Conservation (phyloP, 2,797 vertebrate species). For the Gallinago nigripennis region DNA sequence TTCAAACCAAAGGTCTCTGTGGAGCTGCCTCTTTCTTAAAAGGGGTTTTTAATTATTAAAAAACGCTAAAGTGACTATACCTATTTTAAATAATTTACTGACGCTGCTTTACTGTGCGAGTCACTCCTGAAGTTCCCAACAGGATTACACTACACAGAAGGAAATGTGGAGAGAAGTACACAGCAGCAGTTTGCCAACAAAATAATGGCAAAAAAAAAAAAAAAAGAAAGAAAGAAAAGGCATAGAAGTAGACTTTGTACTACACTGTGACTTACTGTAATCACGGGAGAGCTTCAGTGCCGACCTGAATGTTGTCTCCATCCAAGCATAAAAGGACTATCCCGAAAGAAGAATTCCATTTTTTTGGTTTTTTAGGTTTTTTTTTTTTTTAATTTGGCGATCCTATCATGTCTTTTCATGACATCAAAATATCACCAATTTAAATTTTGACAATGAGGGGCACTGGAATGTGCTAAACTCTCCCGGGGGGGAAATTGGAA, state of each 20-base stretch:
- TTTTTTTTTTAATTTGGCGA: background rate
- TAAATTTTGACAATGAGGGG: background rate
- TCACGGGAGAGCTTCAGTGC: background rate
- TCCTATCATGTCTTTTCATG: background rate
- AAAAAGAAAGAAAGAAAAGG: background rate
- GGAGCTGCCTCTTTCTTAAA: constrained; percentile 1
- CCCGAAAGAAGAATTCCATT: background rate
- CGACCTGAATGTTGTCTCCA: background rate
- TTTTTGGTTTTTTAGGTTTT: too few relatives aligned
- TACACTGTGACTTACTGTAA: background rate
- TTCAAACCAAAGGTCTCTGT: background rate
- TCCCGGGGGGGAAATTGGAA: background rate
- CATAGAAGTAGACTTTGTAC: background rate
- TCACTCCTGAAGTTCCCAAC: background rate
- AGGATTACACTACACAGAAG: background rate
- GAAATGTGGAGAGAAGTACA: background rate
- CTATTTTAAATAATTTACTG: constrained; percentile 47
- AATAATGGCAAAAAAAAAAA: background rate
- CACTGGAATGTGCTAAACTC: background rate
- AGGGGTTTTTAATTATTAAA: constrained; percentile 43
- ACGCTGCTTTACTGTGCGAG: background rate
- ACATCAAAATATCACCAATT: background rate
- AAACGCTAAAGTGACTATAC: background rate
- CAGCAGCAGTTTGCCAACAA: background rate
- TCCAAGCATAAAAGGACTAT: background rate